These are phyloP conservation scores for Parasteatoda lunata DNA, from an alignment of 2,888 invertebrate genomes.

Conservation along the genomic window DNA sequence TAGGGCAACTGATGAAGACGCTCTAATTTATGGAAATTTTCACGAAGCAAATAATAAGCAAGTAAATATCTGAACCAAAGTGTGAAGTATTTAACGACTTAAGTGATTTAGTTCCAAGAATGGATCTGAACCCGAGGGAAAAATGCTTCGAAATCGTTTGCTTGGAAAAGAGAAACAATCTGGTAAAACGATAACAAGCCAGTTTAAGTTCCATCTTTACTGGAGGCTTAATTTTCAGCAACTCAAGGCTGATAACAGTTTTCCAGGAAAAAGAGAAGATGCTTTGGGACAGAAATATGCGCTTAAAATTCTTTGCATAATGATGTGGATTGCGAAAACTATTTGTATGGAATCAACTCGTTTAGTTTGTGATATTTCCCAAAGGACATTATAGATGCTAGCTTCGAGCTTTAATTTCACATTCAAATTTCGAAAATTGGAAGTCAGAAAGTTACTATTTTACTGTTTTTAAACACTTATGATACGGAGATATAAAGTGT, in stretches of 20 bases:
- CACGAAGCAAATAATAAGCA: constrained; percentile 5
- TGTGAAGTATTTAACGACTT: constrained; percentile 61
- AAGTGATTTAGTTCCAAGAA: constrained; percentile 55
- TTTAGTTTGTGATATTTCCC: no score
- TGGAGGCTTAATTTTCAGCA: constrained; percentile 35
- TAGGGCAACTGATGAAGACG: constrained; percentile 36
- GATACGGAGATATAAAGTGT: no score
- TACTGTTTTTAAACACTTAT: no score
- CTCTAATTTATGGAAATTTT: constrained; percentile 48
- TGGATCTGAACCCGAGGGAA: constrained; percentile 26
- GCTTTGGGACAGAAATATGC: neutral
- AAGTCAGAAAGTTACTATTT: no score
- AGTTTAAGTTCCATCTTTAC: constrained; percentile 17
- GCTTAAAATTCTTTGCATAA: constrained; percentile 10
- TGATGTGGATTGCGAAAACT: no score
- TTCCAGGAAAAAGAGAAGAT: neutral
- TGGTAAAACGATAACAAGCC: constrained; percentile 45
- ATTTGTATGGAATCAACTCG: no score
- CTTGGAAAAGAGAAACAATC: constrained; percentile 49
- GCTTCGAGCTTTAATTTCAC: no score
- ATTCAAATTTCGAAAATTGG: no score
- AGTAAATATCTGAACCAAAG: constrained; percentile 11
- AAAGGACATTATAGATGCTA: no score
- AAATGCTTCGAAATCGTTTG: neutral
- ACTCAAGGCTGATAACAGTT: constrained; percentile 41